Evolutionary conservation across 2,888 invertebrate genomes (phyloP).

Genomic region (Laothoe populi): DNA sequence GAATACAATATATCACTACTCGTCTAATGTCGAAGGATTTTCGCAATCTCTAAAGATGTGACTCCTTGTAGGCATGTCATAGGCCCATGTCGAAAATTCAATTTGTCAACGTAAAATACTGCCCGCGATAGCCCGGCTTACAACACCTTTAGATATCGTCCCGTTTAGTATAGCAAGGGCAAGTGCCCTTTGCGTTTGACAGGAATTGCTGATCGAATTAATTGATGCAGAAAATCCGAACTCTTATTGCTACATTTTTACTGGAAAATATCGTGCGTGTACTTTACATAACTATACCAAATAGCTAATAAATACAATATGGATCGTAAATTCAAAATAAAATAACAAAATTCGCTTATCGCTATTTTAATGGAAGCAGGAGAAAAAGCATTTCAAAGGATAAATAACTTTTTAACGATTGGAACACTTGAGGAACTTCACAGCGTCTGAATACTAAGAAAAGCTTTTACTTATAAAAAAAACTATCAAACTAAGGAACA

Average conservation of each 20-base stretch:
- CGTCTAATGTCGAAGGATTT: conserved; percentile 31
- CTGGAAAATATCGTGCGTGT: too few species aligned
- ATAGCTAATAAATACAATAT: too few species aligned
- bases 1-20: conserved; percentile 31
- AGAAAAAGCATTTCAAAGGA: conserved; percentile 33
- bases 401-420: conserved; percentile 38
- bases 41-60: conserved; percentile 15
- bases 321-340: too few species aligned
- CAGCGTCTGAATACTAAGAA: conserved; percentile 35
- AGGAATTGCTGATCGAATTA: conserved; percentile 43
- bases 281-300: too few species aligned
- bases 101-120: conserved; percentile 46
- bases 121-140: conserved; percentile 30
- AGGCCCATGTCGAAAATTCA: conserved; percentile 36
- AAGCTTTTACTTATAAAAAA: conserved; percentile 53
- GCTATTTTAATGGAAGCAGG: background rate
- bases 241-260: background rate
- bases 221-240: conserved; percentile 24
- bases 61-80: conserved; percentile 12
- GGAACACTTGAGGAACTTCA: conserved; percentile 35
- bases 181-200: conserved; percentile 50
- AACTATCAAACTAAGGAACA: conserved; percentile 47
- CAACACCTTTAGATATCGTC: conserved; percentile 37
- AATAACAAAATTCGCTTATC: too few species aligned
- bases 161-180: conserved; percentile 37